These are phyloP conservation scores for Atopsyche davidsoni DNA, from an alignment of 1,140 invertebrate genomes.

Conservation along the genomic window DNA sequence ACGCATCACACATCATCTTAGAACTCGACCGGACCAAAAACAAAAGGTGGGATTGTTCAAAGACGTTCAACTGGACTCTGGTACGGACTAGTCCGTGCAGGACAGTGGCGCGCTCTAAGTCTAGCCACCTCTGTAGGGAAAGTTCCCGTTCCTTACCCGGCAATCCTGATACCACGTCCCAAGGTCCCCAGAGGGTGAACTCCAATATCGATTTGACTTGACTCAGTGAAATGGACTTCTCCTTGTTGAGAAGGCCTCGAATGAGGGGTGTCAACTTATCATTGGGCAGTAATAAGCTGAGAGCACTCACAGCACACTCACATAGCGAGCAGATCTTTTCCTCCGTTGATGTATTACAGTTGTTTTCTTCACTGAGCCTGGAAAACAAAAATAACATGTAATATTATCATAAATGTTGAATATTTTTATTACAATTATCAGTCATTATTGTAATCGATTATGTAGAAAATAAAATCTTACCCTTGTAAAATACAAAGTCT, in stretches of 20 bases:
- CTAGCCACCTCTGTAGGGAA: slow-evolving; percentile 73
- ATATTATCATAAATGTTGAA: not conserved
- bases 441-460: slow-evolving; percentile 7
- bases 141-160: slow-evolving; percentile 61
- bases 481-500: slow-evolving; percentile 69
- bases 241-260: slow-evolving; percentile 62
- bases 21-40: slow-evolving; percentile 76
- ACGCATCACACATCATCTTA: slow-evolving; percentile 72
- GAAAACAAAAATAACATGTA: slow-evolving; percentile 29
- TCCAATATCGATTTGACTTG: slow-evolving; percentile 72
- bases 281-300: slow-evolving; percentile 58
- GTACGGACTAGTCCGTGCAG: slow-evolving; percentile 70
- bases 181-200: slow-evolving; percentile 79
- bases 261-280: slow-evolving; percentile 60
- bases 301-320: slow-evolving; percentile 65
- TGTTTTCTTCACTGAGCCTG: slow-evolving; percentile 55
- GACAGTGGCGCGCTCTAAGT: slow-evolving; percentile 74
- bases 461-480: slow-evolving; percentile 40
- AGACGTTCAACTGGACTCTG: slow-evolving; percentile 64
- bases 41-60: slow-evolving; percentile 72
- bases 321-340: slow-evolving; percentile 68
- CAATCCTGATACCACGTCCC: slow-evolving; percentile 61
- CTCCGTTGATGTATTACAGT: slow-evolving; percentile 44
- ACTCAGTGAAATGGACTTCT: slow-evolving; percentile 63
- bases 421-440: slow-evolving; percentile 4